Base-by-base conservation (phyloP, 2,113 vertebrate species). In the Hiodon alosoides region DNA sequence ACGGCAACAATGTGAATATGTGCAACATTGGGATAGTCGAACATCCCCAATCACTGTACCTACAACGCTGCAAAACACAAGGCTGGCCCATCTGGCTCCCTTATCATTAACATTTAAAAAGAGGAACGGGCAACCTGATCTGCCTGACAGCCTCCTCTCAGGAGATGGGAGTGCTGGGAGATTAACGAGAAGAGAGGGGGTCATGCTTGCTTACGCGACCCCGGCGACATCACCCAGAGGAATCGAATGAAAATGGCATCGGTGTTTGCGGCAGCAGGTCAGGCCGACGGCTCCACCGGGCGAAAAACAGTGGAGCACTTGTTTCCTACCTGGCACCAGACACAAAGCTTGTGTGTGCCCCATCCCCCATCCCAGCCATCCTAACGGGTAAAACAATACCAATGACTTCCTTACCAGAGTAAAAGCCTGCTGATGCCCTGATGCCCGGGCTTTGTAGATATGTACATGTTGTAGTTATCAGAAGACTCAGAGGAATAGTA, bases 21-120 rank as follows among this genome's bases (percentile, higher is more conserved):
- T 31, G 31, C 31, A 31, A 31, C 31, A 31, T 31, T 31, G 31
- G 31, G 31, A 31, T 31, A 2, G 31, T 31, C 31, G 31, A 31
- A 31, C 31, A 31, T 31, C 31, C 31, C 31, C 31, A 31, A 31
- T 31, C 31, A 31, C 31, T 31, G 31, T 31, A 31, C 31, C 31
- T 31, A 31, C 31, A 11, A 55, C 60, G 17, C 48, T 48, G 50
- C 53, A 14, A 7, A 14, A 11, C 48, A 50, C 70, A 31, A 69
- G 67, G 76, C 13, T 46, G 53, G 57, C 72, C 69, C 31, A 59
- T 14, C 58, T 9, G 58, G 8, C 58, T 59, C 9, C 13, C 55
- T 71, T 73, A 17, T 59, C 78, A 81, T 81, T 81, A 85, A 82
- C 71, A 80, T 81, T 81, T 82, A 67, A 83, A 74, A 77, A 73